Evolutionary conservation across 1,140 invertebrate genomes (phyloP).

Genomic region (Catajapyx aquilonaris): DNA sequence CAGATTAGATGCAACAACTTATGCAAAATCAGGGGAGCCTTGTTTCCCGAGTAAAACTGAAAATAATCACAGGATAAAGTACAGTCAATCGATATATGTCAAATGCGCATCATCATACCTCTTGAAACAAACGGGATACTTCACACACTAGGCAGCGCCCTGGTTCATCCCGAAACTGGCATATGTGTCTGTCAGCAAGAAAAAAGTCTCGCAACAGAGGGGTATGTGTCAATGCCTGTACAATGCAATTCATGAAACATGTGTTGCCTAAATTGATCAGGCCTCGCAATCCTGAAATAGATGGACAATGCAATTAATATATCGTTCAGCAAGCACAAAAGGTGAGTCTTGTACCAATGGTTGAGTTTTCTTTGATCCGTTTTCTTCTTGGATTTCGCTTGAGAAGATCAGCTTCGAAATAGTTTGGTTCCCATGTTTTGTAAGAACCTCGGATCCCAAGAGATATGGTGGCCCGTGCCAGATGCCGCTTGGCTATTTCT

Average conservation of each 20-base stretch:
- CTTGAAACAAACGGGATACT: conserved; percentile 59
- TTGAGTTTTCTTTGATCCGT: conserved; percentile 55
- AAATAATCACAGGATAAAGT: background rate
- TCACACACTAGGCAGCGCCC: conserved; percentile 76
- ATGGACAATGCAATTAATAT: too few relatives aligned
- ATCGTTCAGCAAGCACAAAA: too few relatives aligned
- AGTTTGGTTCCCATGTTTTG: conserved; percentile 56
- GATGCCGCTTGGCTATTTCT: conserved; percentile 33
- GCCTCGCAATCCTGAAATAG: conserved; percentile 47
- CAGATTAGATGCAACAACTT: conserved; percentile 82
- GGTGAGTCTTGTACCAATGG: too few relatives aligned
- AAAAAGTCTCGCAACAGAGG: conserved; percentile 89
- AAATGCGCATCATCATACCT: too few relatives aligned
- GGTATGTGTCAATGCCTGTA: conserved; percentile 87
- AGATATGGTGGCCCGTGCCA: conserved; percentile 30
- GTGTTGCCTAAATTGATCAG: conserved; percentile 94
- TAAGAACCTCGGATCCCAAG: conserved; percentile 45
- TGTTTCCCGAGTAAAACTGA: conserved; percentile 79
- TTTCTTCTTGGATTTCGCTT: conserved; percentile 52
- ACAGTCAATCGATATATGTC: too few relatives aligned
- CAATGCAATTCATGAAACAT: conserved; percentile 97
- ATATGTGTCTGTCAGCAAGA: conserved; percentile 74
- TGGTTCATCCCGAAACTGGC: conserved; percentile 33
- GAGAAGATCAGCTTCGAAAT: conserved; percentile 43
- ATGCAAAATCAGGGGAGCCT: conserved; percentile 68